phyloP scores from a whole-genome alignment of 2,888 invertebrate genomes.

The Apamea crenata region DNA sequence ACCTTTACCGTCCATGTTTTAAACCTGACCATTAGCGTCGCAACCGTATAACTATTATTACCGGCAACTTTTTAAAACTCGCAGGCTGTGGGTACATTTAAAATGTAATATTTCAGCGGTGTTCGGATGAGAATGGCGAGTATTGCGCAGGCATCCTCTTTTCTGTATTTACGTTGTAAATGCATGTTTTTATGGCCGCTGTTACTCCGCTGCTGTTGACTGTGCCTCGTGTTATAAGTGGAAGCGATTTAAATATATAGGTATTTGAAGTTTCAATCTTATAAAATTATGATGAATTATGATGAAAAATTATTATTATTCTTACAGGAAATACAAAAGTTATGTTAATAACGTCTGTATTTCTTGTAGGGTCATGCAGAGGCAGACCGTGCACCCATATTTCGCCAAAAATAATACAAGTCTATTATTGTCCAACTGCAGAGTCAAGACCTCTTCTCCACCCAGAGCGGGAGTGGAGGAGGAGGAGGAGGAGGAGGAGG shows the following conservation, averaged over 20 bases:
- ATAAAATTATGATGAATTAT: no score
- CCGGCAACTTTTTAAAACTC: slow-evolving; percentile 54
- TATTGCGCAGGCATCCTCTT: slow-evolving; percentile 75
- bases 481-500: no score
- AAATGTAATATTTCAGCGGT: slow-evolving; percentile 76
- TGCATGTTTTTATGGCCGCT: slow-evolving; percentile 84
- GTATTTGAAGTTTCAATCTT: neutral
- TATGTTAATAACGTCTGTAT: neutral
- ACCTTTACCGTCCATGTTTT: neutral
- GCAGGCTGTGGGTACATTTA: slow-evolving; percentile 53
- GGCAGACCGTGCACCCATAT: neutral
- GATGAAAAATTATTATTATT: no score
- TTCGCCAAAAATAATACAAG: neutral
- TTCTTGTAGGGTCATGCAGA: neutral
- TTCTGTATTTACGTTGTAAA: slow-evolving; percentile 89
- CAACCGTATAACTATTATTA: slow-evolving; percentile 49
- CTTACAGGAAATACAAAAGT: no score
- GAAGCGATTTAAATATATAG: slow-evolving; percentile 62
- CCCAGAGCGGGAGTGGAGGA: no score
- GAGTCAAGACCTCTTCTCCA: fast-evolving
- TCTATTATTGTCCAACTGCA: neutral
- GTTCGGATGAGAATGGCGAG: slow-evolving; percentile 79
- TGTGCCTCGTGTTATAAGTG: slow-evolving; percentile 51
- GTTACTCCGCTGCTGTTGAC: slow-evolving; percentile 77
- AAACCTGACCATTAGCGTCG: slow-evolving; percentile 24